Base-by-base conservation (phyloP, 2,113 vertebrate species). In the Tretioscincus oriximinensis region DNA sequence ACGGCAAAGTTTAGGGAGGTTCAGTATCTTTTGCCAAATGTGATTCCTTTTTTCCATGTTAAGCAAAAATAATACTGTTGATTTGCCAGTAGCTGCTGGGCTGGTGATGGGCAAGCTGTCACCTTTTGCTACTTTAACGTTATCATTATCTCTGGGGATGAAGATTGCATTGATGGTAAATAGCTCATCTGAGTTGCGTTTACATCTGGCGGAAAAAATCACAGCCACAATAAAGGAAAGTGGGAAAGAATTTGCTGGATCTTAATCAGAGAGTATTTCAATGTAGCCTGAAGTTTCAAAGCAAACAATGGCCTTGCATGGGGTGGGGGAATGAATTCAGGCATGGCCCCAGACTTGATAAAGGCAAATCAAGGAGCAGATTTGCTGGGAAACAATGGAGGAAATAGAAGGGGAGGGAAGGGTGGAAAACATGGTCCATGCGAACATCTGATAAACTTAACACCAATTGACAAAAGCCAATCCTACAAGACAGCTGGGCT, bases 321-420 rank as follows among this genome's bases (percentile, higher is more conserved):
- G 24, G 9, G 11, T 1, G 11, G 0, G 11, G 12, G n/a, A 49
- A 29, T 2, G 3, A 6, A 1, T 0, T 1, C 4, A 18, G 54
- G 18, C 54, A 58, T 16, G 12, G 14, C 18, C 54, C 54, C 54
- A 16, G 54, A 16, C 16, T 58, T 58, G 54, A 58, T 58, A 58
- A 58, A 58, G 54, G 54, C 12, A 58, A 58, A 18, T 58, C 54
- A 58, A 58, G 54, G 12, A 18, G 12, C 12, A 58, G 54, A 58
- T 58, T 14, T 58, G 9, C 16, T 5, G 18, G 54, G 54, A 58
- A 58, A 58, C 54, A 58, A 58, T 58, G 54, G 18, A 14, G 49
- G 49, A 14, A 51, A 51, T 7, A n/a, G 74, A 11, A 47, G 9
- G 22, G n/a, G n/a, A 14, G 31, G 35, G 8, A 26, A 45, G 3